Conservation (phyloP, 1,140 invertebrate genomes). For the Saccostrea echinata region DNA sequence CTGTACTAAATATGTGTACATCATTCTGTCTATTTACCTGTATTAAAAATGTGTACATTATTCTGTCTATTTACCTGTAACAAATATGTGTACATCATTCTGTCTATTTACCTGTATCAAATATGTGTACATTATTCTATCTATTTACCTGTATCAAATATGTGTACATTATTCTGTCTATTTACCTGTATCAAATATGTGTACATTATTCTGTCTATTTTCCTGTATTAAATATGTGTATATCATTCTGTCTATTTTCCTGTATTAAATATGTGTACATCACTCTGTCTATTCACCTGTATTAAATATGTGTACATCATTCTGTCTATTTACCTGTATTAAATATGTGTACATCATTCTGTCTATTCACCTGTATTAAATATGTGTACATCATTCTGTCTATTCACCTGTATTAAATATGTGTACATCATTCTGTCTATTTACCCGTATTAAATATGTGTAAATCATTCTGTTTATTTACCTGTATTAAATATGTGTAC, state of each 20-base stretch:
- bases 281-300: no score
- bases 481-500: slow-evolving; percentile 77
- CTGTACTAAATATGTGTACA: slow-evolving; percentile 76
- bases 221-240: slow-evolving; percentile 78
- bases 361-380: slow-evolving; percentile 61
- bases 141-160: slow-evolving; percentile 72
- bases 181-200: slow-evolving; percentile 59
- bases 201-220: neutral
- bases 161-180: slow-evolving; percentile 77
- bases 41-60: slow-evolving; percentile 76
- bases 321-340: slow-evolving; percentile 69
- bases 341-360: slow-evolving; percentile 78
- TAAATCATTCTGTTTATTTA: slow-evolving; percentile 51
- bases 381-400: slow-evolving; percentile 45
- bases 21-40: slow-evolving; percentile 76
- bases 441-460: slow-evolving; percentile 60
- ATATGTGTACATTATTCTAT: slow-evolving; percentile 70
- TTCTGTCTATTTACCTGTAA: slow-evolving; percentile 54
- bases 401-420: slow-evolving; percentile 75
- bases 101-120: slow-evolving; percentile 74
- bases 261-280: no score
- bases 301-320: slow-evolving; percentile 60
- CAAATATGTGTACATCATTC: slow-evolving; percentile 78
- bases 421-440: slow-evolving; percentile 76
- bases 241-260: slow-evolving; percentile 75